phyloP scores from a whole-genome alignment of 2,888 invertebrate species.

The Thereva unica region DNA sequence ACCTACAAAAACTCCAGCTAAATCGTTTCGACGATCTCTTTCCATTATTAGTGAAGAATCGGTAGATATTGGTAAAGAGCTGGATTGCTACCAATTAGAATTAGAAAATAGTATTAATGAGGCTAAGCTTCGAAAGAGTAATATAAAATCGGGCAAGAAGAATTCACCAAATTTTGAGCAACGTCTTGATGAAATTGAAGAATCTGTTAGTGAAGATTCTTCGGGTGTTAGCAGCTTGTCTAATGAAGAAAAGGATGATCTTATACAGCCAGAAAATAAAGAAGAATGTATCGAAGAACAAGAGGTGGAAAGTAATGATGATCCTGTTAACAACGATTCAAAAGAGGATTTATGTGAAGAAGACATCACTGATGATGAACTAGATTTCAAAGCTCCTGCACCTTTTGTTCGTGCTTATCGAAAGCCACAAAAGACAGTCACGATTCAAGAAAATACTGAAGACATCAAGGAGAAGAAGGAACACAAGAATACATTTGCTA shows the following conservation, averaged over 20 bases:
- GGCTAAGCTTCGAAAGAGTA: conserved; percentile 52
- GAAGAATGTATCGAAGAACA: conserved; percentile 45
- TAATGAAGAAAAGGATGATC: neutral
- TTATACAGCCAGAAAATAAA: neutral
- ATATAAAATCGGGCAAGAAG: conserved; percentile 19
- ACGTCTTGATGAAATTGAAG: conserved; percentile 16
- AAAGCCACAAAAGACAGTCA: conserved; percentile 38
- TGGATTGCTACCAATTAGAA: conserved; percentile 57
- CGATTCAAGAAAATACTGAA: conserved; percentile 48
- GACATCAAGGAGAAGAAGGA: conserved; percentile 46
- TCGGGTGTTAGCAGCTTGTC: no score
- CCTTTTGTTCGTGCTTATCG: conserved; percentile 56
- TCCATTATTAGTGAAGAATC: conserved; percentile 54
- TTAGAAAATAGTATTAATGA: conserved; percentile 59
- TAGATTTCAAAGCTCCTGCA: conserved; percentile 51
- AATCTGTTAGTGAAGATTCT: conserved; percentile 3
- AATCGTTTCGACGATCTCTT: conserved; percentile 44
- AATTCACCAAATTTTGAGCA: conserved; percentile 28
- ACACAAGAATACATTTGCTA: conserved; percentile 30
- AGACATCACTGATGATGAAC: conserved; percentile 45
- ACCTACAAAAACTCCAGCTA: conserved; percentile 27
- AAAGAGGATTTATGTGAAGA: conserved; percentile 31
- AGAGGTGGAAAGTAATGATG: conserved; percentile 34
- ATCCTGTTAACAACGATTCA: conserved; percentile 1
- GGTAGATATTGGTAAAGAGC: conserved; percentile 56